Evolutionary conservation across 2,888 invertebrate species (phyloP).

Genomic region (Hipparchia semele): DNA sequence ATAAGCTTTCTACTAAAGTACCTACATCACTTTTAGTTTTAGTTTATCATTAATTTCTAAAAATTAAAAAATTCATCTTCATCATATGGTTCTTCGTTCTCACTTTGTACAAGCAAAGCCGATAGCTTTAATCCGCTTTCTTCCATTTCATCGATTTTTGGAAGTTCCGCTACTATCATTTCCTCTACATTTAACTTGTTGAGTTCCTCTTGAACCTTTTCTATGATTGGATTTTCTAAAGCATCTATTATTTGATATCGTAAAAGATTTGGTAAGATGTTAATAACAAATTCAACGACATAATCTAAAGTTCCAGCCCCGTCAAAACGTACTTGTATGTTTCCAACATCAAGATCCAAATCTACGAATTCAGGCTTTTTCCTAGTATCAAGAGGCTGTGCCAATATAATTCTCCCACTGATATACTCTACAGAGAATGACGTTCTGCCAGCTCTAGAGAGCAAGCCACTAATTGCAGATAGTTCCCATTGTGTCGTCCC

Average conservation of each 20-base stretch:
- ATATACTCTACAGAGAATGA: slow-evolving; percentile 92
- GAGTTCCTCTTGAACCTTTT: slow-evolving; percentile 88
- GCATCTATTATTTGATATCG: slow-evolving; percentile 95
- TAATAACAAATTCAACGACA: slow-evolving; percentile 89
- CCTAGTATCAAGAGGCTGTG: slow-evolving; percentile 90
- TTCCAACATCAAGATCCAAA: slow-evolving; percentile 91
- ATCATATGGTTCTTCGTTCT: slow-evolving; percentile 55
- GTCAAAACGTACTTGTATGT: slow-evolving; percentile 91
- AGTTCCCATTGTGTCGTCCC: slow-evolving; percentile 92
- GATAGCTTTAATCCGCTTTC: slow-evolving; percentile 73
- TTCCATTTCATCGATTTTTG: slow-evolving; percentile 85
- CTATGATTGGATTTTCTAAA: slow-evolving; percentile 89
- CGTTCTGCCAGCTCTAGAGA: slow-evolving; percentile 88
- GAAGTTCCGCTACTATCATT: slow-evolving; percentile 87
- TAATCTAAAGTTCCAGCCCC: slow-evolving; percentile 95
- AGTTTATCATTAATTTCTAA: slow-evolving; percentile 42
- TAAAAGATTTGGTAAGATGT: slow-evolving; percentile 92
- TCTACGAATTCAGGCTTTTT: slow-evolving; percentile 88
- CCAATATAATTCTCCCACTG: slow-evolving; percentile 86
- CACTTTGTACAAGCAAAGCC: slow-evolving; percentile 53
- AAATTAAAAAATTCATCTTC: slow-evolving; percentile 79
- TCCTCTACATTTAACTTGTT: slow-evolving; percentile 89
- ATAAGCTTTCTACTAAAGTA: no score
- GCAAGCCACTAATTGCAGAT: slow-evolving; percentile 85
- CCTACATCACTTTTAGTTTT: background rate